A percentile compares a stretch with the other conserved stretches of the same genome.
Evolutionary conservation across 2,888 invertebrate genomes (phyloP).

Genomic region (Isoperla grammatica): DNA sequence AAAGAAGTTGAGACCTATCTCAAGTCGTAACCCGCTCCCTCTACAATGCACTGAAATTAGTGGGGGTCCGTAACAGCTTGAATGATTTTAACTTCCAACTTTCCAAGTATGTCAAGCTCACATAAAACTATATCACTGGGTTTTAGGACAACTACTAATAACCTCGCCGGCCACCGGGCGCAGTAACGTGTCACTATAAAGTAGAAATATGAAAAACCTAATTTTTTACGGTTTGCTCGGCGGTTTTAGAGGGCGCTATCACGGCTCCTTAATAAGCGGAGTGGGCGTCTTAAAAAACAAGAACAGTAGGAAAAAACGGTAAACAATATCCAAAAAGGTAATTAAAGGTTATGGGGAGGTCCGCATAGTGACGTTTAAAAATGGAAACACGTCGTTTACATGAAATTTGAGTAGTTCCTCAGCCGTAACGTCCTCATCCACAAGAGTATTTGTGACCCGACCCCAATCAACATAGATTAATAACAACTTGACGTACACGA

Average conservation of each 20-base stretch:
- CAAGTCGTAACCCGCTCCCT: too few relatives aligned
- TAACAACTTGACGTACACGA: background rate
- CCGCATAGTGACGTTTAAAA: slow-evolving; percentile 7
- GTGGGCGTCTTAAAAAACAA: background rate
- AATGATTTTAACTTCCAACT: too few relatives aligned
- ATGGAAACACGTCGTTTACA: background rate
- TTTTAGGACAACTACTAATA: background rate
- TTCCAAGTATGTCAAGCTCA: too few relatives aligned
- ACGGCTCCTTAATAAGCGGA: slow-evolving; percentile 1
- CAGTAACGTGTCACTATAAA: background rate
- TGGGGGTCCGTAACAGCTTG: too few relatives aligned
- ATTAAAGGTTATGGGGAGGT: slow-evolving; percentile 6
- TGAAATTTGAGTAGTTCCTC: slow-evolving; percentile 4
- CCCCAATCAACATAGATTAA: slow-evolving; percentile 5
- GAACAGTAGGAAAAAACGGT: slow-evolving; percentile 9
- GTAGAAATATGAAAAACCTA: background rate
- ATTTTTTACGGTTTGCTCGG: background rate
- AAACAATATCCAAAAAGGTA: slow-evolving; percentile 4
- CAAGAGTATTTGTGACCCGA: slow-evolving; percentile 7
- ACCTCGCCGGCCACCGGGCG: background rate
- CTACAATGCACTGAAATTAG: too few relatives aligned
- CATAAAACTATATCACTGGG: too few relatives aligned
- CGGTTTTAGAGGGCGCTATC: too few relatives aligned
- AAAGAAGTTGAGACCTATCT: too few relatives aligned
- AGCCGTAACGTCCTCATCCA: slow-evolving; percentile 11